These are phyloP conservation scores for Ctenochaetus hawaiiensis DNA, from an alignment of 2,797 vertebrate species.

Conservation along the genomic window DNA sequence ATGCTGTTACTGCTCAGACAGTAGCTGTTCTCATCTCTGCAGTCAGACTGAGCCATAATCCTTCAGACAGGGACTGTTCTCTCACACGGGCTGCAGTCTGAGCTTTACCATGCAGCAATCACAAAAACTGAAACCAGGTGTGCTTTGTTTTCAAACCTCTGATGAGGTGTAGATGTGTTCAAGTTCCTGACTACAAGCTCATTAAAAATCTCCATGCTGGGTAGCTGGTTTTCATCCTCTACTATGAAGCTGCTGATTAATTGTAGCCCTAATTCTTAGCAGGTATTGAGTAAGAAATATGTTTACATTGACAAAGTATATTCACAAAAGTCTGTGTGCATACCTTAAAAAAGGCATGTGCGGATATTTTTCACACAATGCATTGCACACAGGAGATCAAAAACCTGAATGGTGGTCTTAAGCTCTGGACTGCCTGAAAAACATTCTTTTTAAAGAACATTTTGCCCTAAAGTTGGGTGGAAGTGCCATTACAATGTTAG, in stretches of 20 bases:
- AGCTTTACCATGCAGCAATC: conserved; percentile 56
- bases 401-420: background rate
- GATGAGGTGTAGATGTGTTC: background rate
- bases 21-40: background rate
- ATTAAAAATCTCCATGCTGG: background rate
- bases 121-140: conserved; percentile 69
- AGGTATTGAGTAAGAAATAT: background rate
- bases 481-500: no score
- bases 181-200: background rate
- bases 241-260: background rate
- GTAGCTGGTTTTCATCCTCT: background rate
- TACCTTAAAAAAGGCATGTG: background rate
- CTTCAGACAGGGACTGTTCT: background rate
- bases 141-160: conserved; percentile 10
- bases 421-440: background rate
- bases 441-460: background rate
- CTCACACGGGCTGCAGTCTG: background rate
- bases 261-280: background rate
- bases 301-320: background rate
- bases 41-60: conserved; percentile 40
- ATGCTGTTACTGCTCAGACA: background rate
- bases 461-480: background rate
- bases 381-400: background rate
- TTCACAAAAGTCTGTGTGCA: background rate
- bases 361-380: background rate